Conservation (phyloP, 64 coral and sea anemone genomes). For the Montipora cactus region DNA sequence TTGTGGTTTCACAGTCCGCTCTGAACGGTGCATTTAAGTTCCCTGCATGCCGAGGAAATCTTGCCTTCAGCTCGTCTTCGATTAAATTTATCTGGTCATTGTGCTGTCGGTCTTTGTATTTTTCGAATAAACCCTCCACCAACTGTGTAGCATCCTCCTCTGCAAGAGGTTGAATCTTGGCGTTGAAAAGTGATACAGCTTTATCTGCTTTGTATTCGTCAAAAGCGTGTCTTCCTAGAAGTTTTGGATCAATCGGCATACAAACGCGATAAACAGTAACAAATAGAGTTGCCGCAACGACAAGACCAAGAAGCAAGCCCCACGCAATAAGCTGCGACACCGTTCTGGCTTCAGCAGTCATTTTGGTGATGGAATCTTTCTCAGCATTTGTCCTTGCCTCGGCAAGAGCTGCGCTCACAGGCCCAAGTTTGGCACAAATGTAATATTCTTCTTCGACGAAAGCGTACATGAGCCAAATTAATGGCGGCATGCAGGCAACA, state of each 20-base stretch:
- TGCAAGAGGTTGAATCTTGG: constrained; percentile 70
- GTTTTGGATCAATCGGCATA: constrained; percentile 42
- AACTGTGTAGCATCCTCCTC: constrained; percentile 43
- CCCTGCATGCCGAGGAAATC: constrained; percentile 66
- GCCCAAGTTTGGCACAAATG: constrained; percentile 80
- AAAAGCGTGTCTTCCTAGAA: constrained; percentile 59
- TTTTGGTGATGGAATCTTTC: constrained; percentile 30
- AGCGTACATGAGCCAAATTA: constrained; percentile 78
- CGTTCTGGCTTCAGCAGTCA: constrained; percentile 59
- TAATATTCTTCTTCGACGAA: constrained; percentile 82
- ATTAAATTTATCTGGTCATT: constrained; percentile 6
- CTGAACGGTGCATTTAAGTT: constrained; percentile 48
- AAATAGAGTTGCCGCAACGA: constrained; percentile 44
- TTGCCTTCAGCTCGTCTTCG: constrained; percentile 41
- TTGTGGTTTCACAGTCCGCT: not conserved
- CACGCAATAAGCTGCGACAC: constrained; percentile 80
- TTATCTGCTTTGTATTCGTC: constrained; percentile 74
- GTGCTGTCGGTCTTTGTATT: constrained; percentile 68
- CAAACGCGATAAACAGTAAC: constrained; percentile 63
- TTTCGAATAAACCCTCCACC: constrained; percentile 66
- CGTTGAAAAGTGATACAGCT: constrained; percentile 77
- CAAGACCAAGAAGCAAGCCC: constrained; percentile 65
- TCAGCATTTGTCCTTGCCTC: constrained; percentile 40
- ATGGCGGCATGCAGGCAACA: constrained; percentile 70
- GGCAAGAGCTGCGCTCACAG: constrained; percentile 22